phyloP scores from a whole-genome alignment of 2,113 vertebrate genomes.

The Piaya cayana region DNA sequence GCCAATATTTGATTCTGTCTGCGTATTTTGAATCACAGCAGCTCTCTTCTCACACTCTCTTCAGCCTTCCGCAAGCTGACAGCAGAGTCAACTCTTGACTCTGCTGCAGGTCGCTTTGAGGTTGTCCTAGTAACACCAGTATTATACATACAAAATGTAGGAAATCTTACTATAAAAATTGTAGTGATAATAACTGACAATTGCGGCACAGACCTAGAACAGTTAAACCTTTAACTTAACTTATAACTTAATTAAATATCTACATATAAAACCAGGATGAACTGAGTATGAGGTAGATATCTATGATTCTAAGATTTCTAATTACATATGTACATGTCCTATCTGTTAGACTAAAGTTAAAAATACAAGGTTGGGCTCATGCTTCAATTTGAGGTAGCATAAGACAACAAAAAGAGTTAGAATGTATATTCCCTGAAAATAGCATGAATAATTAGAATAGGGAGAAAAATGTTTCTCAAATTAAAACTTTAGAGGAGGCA shows the following conservation, averaged over 20 bases:
- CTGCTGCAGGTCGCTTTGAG: neutral
- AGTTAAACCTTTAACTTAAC: neutral
- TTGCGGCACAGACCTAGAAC: neutral
- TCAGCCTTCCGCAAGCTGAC: neutral
- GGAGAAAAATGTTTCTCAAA: neutral
- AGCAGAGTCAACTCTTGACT: neutral
- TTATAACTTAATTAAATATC: neutral
- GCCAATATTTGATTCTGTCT: neutral
- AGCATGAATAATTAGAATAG: neutral
- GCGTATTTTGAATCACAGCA: neutral
- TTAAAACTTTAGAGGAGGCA: neutral
- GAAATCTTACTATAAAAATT: neutral
- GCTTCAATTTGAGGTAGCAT: neutral
- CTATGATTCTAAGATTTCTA: too few species aligned
- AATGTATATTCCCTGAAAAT: neutral
- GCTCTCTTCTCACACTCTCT: neutral
- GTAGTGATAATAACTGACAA: neutral
- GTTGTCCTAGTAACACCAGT: neutral
- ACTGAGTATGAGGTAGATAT: neutral
- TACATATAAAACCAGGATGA: neutral
- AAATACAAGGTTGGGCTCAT: neutral
- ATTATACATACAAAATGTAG: neutral
- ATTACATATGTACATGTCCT: neutral
- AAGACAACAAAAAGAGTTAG: neutral
- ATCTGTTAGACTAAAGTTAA: neutral